Conservation (phyloP, 1,140 invertebrate species). For the roundworm (Caenorhabditis elegans) region DNA sequence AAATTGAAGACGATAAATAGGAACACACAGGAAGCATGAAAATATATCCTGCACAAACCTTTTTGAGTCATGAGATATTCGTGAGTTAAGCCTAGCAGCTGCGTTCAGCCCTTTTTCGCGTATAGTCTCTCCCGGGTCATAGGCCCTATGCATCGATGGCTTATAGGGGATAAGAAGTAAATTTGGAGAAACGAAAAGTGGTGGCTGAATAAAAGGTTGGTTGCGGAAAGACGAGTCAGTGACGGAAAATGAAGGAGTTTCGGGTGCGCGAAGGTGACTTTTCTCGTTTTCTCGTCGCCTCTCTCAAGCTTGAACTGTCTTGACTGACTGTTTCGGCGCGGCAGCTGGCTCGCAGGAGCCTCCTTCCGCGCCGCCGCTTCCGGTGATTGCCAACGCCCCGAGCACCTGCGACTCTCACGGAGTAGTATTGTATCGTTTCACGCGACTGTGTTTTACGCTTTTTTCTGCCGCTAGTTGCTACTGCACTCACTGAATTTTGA, state of each 20-base stretch:
- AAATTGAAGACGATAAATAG: not conserved
- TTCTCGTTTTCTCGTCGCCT: not conserved
- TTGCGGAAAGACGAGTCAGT: conserved; percentile 29
- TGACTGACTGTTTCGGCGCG: not conserved
- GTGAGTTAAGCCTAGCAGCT: not conserved
- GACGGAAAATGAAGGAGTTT: conserved; percentile 29
- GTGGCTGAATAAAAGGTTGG: not conserved
- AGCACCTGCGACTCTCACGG: not conserved
- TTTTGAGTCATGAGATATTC: not conserved
- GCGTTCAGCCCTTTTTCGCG: conserved; percentile 18
- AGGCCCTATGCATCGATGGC: conserved; percentile 11
- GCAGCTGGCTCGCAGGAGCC: conserved; percentile 6
- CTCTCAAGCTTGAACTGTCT: not conserved
- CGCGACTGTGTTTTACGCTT: conserved; percentile 24
- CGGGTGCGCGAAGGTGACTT: conserved; percentile 14
- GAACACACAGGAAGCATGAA: too few species aligned
- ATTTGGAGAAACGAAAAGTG: not conserved
- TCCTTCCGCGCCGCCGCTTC: not conserved
- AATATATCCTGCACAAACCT: not conserved
- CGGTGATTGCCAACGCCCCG: conserved; percentile 19
- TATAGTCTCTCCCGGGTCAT: conserved; percentile 23
- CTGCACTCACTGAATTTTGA: conserved; percentile 10
- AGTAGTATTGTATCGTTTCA: not conserved
- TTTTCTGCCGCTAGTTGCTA: not conserved
- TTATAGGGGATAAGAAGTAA: not conserved